Evolutionary conservation across 1,140 invertebrate genomes (phyloP).

Genomic region (Drosophila neocordata): DNA sequence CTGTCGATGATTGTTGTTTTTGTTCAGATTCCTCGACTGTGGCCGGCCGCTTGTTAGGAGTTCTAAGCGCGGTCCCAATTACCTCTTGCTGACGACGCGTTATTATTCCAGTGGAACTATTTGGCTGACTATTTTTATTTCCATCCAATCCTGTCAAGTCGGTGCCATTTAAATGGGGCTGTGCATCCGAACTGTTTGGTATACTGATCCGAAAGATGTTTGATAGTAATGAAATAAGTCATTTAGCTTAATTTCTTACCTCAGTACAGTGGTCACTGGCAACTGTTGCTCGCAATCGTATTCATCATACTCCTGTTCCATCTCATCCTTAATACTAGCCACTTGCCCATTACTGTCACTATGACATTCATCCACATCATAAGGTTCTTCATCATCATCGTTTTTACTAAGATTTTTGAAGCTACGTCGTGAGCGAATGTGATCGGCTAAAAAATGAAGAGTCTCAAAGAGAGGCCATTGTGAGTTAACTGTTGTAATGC

Average conservation of each 20-base stretch:
- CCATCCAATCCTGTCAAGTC: constrained; percentile 11
- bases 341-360: constrained; percentile 56
- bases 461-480: constrained; percentile 80
- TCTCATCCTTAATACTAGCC: constrained; percentile 51
- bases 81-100: constrained; percentile 43
- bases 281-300: constrained; percentile 60
- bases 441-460: constrained; percentile 76
- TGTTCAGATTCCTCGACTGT: constrained; percentile 10
- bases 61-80: constrained; percentile 33
- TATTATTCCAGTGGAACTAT: constrained; percentile 11
- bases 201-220: constrained; percentile 37
- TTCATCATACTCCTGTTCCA: constrained; percentile 52
- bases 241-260: constrained; percentile 27
- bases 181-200: constrained; percentile 36
- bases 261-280: constrained; percentile 67
- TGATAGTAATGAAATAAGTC: background rate
- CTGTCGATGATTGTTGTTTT: background rate
- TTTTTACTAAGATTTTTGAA: constrained; percentile 57
- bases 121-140: background rate
- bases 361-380: constrained; percentile 49
- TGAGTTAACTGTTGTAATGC: constrained; percentile 39
- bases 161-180: constrained; percentile 27
- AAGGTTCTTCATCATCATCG: constrained; percentile 54
- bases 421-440: constrained; percentile 75
- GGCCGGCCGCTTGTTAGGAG: constrained; percentile 16